A percentile compares a stretch with the other conserved stretches of the same genome.
Conservation (phyloP, 2,113 vertebrate genomes). For the Falcunculus frontatus region DNA sequence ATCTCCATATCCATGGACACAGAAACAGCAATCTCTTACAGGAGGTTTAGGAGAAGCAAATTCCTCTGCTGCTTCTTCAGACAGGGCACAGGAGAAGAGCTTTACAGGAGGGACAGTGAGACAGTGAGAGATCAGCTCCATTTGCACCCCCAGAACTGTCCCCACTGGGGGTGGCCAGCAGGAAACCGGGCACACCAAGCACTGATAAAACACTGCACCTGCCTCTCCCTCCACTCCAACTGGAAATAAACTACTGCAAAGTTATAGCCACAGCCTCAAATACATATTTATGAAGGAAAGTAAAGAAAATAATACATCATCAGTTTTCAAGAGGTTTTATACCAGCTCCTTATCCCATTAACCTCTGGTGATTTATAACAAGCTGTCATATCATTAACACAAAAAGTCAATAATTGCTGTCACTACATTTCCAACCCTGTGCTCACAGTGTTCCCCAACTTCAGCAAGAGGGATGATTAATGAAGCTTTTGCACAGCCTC, state of each 20-base stretch:
- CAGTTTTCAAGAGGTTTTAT: conserved; percentile 16
- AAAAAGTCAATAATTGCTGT: conserved; percentile 55
- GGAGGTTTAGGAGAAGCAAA: background rate
- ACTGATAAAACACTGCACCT: accelerated
- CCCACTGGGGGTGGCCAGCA: no score
- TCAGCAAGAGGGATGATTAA: conserved; percentile 10
- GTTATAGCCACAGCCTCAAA: background rate
- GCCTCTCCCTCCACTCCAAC: background rate
- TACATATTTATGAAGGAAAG: conserved; percentile 38
- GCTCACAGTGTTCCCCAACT: background rate
- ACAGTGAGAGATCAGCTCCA: background rate
- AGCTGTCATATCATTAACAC: conserved; percentile 49
- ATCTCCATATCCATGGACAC: accelerated
- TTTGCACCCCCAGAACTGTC: background rate
- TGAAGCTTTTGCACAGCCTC: background rate
- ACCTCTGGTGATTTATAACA: conserved; percentile 51
- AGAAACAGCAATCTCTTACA: background rate
- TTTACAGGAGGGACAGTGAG: background rate
- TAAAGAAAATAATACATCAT: conserved; percentile 32
- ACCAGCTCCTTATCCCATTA: conserved; percentile 56
- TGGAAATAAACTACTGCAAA: background rate
- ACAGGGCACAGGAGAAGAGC: background rate
- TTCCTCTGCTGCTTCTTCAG: background rate
- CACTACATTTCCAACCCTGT: background rate
- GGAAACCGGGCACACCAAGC: background rate